Evolutionary conservation across 2,888 invertebrate species (phyloP).

Genomic region (Laothoe populi): DNA sequence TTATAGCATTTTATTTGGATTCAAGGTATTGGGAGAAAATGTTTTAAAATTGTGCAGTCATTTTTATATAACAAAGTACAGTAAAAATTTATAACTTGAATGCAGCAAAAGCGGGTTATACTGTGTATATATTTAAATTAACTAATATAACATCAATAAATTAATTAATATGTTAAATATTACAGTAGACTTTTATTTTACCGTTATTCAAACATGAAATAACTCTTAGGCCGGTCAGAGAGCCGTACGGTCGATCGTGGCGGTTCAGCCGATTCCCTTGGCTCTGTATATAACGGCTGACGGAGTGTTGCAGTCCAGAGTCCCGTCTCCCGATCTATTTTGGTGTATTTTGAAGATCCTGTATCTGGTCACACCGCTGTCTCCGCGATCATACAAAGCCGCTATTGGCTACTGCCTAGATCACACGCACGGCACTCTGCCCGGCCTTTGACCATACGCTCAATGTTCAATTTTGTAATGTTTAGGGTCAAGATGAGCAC

Average conservation of each 20-base stretch:
- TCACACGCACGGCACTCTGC: not conserved
- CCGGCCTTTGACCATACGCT: not conserved
- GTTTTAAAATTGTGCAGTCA: not conserved
- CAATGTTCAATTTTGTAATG: not conserved
- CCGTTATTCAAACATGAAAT: not conserved
- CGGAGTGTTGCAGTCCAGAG: not conserved
- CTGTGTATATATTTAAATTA: not conserved
- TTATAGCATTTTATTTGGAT: not conserved
- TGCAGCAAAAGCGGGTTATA: not conserved
- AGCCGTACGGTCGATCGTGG: not conserved
- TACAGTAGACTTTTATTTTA: not conserved
- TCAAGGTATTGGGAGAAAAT: not conserved
- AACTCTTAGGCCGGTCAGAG: not conserved
- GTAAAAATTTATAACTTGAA: not conserved
- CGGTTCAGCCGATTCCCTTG: not conserved
- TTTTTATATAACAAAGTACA: not conserved
- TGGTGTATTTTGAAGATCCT: no score
- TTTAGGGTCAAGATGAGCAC: constrained; percentile 67
- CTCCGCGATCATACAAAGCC: not conserved
- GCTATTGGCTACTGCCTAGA: not conserved
- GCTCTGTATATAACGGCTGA: not conserved
- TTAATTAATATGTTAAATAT: not conserved
- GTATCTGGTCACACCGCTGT: not conserved
- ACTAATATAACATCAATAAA: not conserved
- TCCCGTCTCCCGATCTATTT: no score